A percentile compares a stretch with the other conserved stretches of the same genome.
Conservation (phyloP, 2,888 invertebrate genomes). For the Tetramorium bicarinatum region DNA sequence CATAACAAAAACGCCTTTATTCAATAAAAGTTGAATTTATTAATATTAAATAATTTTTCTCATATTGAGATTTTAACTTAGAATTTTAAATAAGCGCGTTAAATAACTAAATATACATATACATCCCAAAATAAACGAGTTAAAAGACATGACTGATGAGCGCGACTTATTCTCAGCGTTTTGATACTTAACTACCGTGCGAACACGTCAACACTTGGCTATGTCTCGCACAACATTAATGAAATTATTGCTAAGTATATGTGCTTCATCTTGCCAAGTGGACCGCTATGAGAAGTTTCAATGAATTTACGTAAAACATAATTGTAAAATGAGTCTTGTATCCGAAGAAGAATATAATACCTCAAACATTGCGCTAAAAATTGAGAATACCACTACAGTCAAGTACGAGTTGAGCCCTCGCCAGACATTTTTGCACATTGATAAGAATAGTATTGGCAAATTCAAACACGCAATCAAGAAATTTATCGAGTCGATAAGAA, state of each 20-base stretch:
- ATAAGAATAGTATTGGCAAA: neutral
- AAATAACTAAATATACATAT: neutral
- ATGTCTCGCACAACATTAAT: constrained; percentile 2
- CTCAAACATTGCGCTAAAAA: neutral
- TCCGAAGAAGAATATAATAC: neutral
- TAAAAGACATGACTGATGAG: constrained; percentile 28
- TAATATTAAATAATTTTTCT: neutral
- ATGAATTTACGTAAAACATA: constrained; percentile 9
- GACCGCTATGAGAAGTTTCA: neutral
- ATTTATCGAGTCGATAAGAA: neutral
- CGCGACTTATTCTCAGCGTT: constrained; percentile 11
- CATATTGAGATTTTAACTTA: neutral
- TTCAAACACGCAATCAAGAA: neutral
- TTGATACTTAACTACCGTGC: constrained; percentile 19
- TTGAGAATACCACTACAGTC: neutral
- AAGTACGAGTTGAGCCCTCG: neutral
- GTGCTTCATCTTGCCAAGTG: constrained; percentile 3
- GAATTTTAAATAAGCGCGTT: neutral
- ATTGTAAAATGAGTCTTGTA: neutral
- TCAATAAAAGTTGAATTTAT: neutral
- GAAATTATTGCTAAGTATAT: constrained; percentile 16
- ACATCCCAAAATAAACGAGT: constrained; percentile 29
- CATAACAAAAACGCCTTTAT: neutral
- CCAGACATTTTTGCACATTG: constrained; percentile 9
- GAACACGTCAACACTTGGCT: constrained; percentile 24